Evolutionary conservation across 2,113 vertebrate species (phyloP).

Genomic region (Tilapia sparmanii): DNA sequence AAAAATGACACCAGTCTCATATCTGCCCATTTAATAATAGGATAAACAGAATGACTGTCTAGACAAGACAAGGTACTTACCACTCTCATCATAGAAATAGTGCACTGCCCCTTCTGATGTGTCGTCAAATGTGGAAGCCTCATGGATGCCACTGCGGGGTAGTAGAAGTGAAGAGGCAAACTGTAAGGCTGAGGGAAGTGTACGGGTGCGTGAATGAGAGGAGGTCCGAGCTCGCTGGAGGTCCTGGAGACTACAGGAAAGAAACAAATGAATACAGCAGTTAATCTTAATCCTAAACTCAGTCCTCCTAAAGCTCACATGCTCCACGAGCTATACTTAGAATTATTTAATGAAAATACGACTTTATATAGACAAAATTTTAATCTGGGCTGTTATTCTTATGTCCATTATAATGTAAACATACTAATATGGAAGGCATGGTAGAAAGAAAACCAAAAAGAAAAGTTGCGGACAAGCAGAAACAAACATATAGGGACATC

Average conservation of each 20-base stretch:
- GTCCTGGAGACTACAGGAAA: slow-evolving; percentile 77
- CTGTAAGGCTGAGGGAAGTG: slow-evolving; percentile 84
- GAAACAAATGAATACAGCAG: neutral
- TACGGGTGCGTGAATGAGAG: slow-evolving; percentile 80
- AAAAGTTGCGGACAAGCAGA: neutral
- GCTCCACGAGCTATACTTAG: neutral
- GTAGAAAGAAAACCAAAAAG: neutral
- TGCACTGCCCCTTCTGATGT: slow-evolving; percentile 87
- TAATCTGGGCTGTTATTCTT: neutral
- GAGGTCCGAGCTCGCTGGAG: slow-evolving; percentile 79
- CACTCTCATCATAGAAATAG: slow-evolving; percentile 87
- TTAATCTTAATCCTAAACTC: neutral
- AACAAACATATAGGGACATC: neutral
- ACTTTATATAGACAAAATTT: neutral
- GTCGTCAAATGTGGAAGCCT: slow-evolving; percentile 87
- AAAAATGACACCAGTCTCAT: neutral
- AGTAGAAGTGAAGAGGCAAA: slow-evolving; percentile 83
- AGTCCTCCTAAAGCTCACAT: neutral
- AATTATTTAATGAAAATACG: neutral
- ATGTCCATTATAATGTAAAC: neutral
- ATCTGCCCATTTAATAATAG: neutral
- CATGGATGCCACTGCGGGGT: slow-evolving; percentile 81
- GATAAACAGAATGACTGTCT: neutral
- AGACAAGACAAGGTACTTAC: slow-evolving; percentile 58
- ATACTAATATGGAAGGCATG: neutral